phyloP scores from a whole-genome alignment of 2,797 vertebrate genomes.

The Gymnothorax javanicus region DNA sequence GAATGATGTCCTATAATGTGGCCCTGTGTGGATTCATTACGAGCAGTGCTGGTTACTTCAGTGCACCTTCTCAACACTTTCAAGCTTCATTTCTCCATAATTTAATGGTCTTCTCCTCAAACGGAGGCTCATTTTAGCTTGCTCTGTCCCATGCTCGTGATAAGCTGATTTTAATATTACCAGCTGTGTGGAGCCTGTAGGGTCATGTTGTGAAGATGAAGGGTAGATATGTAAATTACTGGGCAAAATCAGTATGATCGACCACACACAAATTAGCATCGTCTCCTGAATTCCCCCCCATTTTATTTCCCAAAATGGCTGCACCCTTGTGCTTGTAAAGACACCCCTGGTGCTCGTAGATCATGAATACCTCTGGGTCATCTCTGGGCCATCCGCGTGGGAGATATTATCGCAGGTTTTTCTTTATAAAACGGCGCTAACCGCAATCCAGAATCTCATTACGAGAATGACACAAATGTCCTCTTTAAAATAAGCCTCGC shows the following conservation, averaged over 20 bases:
- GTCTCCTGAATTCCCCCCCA: neutral
- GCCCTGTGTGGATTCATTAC: neutral
- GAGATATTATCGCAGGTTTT: conserved; percentile 11
- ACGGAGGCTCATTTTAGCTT: neutral
- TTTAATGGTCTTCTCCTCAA: conserved; percentile 13
- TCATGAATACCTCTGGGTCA: conserved; percentile 16
- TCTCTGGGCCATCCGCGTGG: neutral
- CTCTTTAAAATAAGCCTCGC: neutral
- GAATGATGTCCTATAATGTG: neutral
- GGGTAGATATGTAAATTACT: neutral
- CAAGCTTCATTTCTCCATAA: conserved; percentile 13
- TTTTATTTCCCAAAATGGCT: neutral
- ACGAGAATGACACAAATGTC: neutral
- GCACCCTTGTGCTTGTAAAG: neutral
- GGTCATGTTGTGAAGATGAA: conserved; percentile 18
- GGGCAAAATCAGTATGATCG: conserved; percentile 21
- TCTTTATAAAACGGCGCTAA: neutral
- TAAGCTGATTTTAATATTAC: conserved; percentile 21
- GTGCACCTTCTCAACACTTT: conserved; percentile 1
- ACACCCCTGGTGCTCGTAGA: conserved; percentile 3
- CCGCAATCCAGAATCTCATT: neutral
- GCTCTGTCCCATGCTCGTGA: neutral
- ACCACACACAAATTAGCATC: neutral
- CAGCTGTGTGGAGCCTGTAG: neutral
- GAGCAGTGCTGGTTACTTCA: neutral